Evolutionary conservation across 1,140 invertebrate species (phyloP).

Genomic region (Drosophila punjabiensis): DNA sequence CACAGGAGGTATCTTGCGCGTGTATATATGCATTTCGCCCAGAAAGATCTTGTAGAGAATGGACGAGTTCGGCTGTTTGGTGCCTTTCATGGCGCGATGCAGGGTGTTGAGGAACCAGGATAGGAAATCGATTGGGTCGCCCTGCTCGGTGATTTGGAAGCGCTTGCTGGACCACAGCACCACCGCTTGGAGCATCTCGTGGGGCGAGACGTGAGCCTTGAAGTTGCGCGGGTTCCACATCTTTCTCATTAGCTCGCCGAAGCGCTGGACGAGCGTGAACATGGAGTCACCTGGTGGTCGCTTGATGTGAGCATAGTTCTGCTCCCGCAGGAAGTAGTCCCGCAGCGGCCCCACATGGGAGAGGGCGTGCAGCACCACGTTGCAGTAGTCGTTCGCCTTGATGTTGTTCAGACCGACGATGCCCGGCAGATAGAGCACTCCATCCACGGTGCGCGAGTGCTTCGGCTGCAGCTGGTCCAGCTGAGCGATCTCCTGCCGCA

Average conservation of each 20-base stretch:
- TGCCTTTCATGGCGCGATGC: slow-evolving; percentile 95
- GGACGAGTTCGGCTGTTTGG: slow-evolving; percentile 93
- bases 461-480: slow-evolving; percentile 93
- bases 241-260: slow-evolving; percentile 98
- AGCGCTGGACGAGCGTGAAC: slow-evolving; percentile 97
- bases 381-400: slow-evolving; percentile 99
- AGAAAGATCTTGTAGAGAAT: slow-evolving; percentile 98
- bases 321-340: slow-evolving; percentile 97
- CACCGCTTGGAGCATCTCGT: slow-evolving; percentile 99
- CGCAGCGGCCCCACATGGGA: slow-evolving; percentile 97
- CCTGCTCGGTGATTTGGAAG: slow-evolving; percentile 99
- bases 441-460: slow-evolving; percentile 97
- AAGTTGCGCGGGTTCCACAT: slow-evolving; percentile 99
- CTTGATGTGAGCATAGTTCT: slow-evolving; percentile 95
- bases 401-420: slow-evolving; percentile 99
- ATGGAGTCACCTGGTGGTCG: slow-evolving; percentile 96
- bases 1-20: slow-evolving; percentile 96
- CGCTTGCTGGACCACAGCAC: slow-evolving; percentile 99
- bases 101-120: slow-evolving; percentile 98
- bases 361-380: slow-evolving; percentile 98
- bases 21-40: slow-evolving; percentile 97
- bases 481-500: slow-evolving; percentile 89
- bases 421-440: slow-evolving; percentile 96
- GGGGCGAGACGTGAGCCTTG: slow-evolving; percentile 99
- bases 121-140: slow-evolving; percentile 98